Percentiles rank a stretch among this genome's conserved stretches.
Evolutionary conservation across 2,888 invertebrate species (phyloP).

Genomic region (Subacronicta megacephala): DNA sequence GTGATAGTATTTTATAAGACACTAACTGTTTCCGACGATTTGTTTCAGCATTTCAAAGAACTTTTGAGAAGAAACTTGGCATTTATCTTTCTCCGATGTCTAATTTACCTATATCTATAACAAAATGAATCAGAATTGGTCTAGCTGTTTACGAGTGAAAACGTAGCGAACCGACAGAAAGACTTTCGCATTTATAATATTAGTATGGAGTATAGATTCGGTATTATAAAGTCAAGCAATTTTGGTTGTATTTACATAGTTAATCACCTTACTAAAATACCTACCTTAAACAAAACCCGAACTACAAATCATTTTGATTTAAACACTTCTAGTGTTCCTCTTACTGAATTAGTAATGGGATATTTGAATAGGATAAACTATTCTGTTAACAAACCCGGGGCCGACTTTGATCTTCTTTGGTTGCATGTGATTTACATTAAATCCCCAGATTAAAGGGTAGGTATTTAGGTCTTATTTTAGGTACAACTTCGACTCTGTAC

Average conservation of each 20-base stretch:
- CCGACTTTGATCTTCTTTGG: conserved; percentile 14
- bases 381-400: conserved; percentile 41
- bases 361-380: conserved; percentile 59
- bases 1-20: too few species aligned
- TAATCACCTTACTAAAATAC: conserved; percentile 9
- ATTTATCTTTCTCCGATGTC: too few species aligned
- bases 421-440: conserved; percentile 35
- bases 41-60: too few species aligned
- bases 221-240: not conserved
- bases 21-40: too few species aligned
- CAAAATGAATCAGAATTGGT: too few species aligned
- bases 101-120: too few species aligned
- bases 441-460: conserved; percentile 21
- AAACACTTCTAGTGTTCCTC: conserved; percentile 32
- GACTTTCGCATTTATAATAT: too few species aligned
- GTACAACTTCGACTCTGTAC: conserved; percentile 1
- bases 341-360: conserved; percentile 46
- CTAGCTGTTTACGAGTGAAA: too few species aligned
- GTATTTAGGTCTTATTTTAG: not conserved
- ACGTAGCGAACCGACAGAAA: too few species aligned
- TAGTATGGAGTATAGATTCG: too few species aligned
- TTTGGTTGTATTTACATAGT: not conserved
- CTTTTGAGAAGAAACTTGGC: too few species aligned
- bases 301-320: conserved; percentile 40
- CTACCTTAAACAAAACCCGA: conserved; percentile 9